Evolutionary conservation across 2,888 invertebrate species (phyloP).

Genomic region (Heteropelma amictum): DNA sequence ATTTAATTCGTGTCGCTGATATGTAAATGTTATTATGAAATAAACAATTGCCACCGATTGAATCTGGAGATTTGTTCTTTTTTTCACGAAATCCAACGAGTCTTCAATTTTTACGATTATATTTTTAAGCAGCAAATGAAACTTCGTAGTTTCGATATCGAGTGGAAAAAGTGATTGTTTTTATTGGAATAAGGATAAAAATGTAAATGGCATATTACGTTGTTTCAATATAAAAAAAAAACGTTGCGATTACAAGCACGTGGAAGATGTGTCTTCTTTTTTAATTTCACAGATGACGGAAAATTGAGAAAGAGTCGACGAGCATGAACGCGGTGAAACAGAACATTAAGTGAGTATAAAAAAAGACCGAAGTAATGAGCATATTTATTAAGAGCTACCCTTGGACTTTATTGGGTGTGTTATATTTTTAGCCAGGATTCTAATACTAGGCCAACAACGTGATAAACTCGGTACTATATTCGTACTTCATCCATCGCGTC

Average conservation of each 20-base stretch:
- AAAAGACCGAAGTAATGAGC: constrained; percentile 28
- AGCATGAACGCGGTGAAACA: neutral
- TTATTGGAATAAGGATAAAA: too few relatives aligned
- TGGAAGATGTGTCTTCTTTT: too few relatives aligned
- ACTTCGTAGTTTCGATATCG: too few relatives aligned
- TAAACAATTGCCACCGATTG: too few relatives aligned
- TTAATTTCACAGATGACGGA: neutral
- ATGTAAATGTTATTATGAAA: too few relatives aligned
- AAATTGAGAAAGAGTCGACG: neutral
- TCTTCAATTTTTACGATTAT: neutral
- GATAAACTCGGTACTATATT: constrained; percentile 36
- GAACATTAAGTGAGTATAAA: neutral
- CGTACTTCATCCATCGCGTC: constrained; percentile 40
- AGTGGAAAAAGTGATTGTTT: too few relatives aligned
- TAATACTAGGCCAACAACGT: constrained; percentile 50
- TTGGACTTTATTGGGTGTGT: constrained; percentile 52
- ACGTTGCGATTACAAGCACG: too few relatives aligned
- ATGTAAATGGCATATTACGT: too few relatives aligned
- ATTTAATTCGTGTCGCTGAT: too few relatives aligned
- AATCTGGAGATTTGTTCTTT: too few relatives aligned
- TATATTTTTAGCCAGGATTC: constrained; percentile 53
- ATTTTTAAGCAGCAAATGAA: neutral
- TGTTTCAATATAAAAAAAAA: too few relatives aligned
- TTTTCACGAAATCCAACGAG: too few relatives aligned
- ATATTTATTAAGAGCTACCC: constrained; percentile 52